Base-by-base conservation (phyloP, 2,797 vertebrate genomes). In the Danio jaintianensis region DNA sequence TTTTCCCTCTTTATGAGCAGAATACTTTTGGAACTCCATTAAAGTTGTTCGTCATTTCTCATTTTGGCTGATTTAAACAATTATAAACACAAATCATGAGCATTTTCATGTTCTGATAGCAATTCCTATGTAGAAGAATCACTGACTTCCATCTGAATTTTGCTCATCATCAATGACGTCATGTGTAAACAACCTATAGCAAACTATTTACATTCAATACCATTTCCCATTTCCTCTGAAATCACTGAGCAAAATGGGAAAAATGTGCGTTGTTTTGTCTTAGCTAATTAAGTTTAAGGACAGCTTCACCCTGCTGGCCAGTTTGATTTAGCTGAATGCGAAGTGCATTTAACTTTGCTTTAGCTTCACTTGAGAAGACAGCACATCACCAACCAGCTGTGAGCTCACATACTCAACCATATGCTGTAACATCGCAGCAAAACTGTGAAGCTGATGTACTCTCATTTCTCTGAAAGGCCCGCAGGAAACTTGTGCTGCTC, bases 201-300 rank as follows among this genome's bases (percentile, higher is more conserved):
- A 29, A 66, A 13, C 20, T 13, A 43, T 55, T 13, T 18, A 52
- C 59, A 52, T 75, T 58, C n/a, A 82, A 42, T 71, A 67, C 9
- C 47, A 63, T 63, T 68, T 20, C 50, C 11, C 29, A 29, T 29
- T 29, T 29, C 29, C 40, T 55, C 40, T 61, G 38, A 53, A 69
- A 70, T 84, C 18, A 75, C 22, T 67, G 22, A 22, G 67, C 61
- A n/a, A n/a, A n/a, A 50, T 74, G 79, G 69, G 74, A 74, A 78
- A 74, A 72, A 68, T 59, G 7, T 73, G 45, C 42, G 8, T 69
- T 77, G 81, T 80, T 78, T 59, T 62, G 55, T 50, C 53, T 74
- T 59, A 78, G 73, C 78, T 86, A 86, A 86, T 86, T 72, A 79
- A 82, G 77, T 80, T 61, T 75, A 78, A 84, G 70, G 64, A 68